Evolutionary conservation across 1,140 invertebrate genomes (phyloP), one percentile per base, ranked within the genome.

Genomic region (Druon quercuslanigerum): DNA sequence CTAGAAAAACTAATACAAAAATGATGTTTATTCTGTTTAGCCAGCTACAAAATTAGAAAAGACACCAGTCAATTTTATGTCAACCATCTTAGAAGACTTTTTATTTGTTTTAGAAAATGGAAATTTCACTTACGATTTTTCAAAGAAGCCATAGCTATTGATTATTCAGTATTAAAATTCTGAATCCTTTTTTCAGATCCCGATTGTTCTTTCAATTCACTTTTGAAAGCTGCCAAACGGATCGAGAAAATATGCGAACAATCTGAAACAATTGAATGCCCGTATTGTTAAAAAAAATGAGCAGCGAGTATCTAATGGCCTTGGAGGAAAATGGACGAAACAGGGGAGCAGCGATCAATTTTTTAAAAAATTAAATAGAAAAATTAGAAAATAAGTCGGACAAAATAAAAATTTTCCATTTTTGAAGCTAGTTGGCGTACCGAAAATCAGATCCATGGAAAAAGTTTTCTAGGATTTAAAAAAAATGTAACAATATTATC

Each of bases 241-340:
- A 33, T 25, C 20, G 25, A 33, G 57, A 25, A 66, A 66, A 66
- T 66, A 14, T 66, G 25, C 14, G 60, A 66, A 66, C 60, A 66
- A 66, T 66, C 40, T 66, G 25, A 66, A 66, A 66, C 60, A 66
- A 66, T 66, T 66, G 60, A 14, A 66, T 16, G 11, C 40, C 14
- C 60, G 17, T 19, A 56, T 19, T 19, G 14, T 19, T 19, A n/a
- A 56, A 56, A 56, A 56, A 56, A 56, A 19, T 20, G 54, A 56
- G 20, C 4, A 19, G 11, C 54, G 54, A 20, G 13, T 56, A 9
- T 19, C 20, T 20, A 12, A 56, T 12, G 17, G 11, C 20, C 20
- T 56, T 20, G n/a, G n/a, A 17, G 20, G n/a, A 56, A 56, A 56
- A 56, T 19, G 17, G 54, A 19, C 9, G 54, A 56, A 40, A 66